phyloP scores from a whole-genome alignment of 2,888 invertebrate genomes.

The Standfussiana lucernea region DNA sequence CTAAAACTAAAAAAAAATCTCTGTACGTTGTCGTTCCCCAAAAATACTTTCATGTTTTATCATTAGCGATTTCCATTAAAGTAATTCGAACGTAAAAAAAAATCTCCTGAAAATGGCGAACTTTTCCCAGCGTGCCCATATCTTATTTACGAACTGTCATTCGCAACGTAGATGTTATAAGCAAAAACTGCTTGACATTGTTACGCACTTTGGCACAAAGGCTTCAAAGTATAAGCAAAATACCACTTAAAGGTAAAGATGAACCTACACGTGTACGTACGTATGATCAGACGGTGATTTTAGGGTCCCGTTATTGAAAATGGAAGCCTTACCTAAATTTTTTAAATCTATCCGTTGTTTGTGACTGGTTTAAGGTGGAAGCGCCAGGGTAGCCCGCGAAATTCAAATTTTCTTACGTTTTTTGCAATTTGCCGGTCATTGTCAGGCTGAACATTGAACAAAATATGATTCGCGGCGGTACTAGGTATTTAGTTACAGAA shows the following conservation, averaged over 20 bases:
- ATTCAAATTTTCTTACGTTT: no score
- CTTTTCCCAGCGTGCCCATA: conserved; percentile 14
- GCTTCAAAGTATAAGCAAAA: conserved; percentile 38
- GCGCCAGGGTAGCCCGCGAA: no score
- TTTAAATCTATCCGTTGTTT: no score
- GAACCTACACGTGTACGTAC: background rate
- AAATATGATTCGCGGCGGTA: no score
- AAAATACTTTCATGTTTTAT: conserved; percentile 16
- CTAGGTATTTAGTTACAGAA: no score
- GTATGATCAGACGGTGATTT: background rate
- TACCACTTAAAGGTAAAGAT: conserved; percentile 19
- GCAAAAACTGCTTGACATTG: conserved; percentile 53
- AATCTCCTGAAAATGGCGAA: conserved; percentile 14
- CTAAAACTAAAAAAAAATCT: background rate
- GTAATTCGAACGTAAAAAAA: conserved; percentile 8
- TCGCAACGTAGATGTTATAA: conserved; percentile 34
- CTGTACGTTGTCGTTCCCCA: background rate
- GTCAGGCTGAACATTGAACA: no score
- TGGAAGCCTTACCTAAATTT: background rate
- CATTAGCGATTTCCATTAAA: background rate
- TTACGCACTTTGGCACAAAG: conserved; percentile 50
- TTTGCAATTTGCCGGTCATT: no score
- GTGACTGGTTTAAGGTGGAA: no score
- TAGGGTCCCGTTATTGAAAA: background rate
- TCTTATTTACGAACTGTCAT: conserved; percentile 50